Evolutionary conservation across 2,888 invertebrate species (phyloP).

Genomic region (Ommatoiulus sabulosus): DNA sequence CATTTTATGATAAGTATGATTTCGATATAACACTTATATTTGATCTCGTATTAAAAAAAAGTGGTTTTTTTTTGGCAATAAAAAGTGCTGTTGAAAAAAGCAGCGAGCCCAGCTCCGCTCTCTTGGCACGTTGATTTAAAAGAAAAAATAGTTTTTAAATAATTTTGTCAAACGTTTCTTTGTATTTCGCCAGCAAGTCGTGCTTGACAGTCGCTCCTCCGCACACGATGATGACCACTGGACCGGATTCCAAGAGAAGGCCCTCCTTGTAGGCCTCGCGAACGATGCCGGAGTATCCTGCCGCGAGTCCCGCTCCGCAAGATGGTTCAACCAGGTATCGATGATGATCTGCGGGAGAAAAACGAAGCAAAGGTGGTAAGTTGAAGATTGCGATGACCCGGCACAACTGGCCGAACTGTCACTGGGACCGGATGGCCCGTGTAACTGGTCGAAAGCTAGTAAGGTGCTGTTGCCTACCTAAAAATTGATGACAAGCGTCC

Average conservation of each 20-base stretch:
- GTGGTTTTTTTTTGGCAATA: not conserved
- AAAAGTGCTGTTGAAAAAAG: not conserved
- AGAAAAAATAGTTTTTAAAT: not conserved
- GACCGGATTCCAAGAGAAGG: conserved; percentile 54
- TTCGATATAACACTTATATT: not conserved
- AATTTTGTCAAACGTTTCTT: not conserved
- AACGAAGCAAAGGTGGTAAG: conserved; percentile 6
- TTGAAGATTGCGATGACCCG: not conserved
- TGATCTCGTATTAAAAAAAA: conserved; percentile 5
- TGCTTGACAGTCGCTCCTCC: conserved; percentile 4
- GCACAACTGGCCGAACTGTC: no score
- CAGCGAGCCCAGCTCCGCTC: not conserved
- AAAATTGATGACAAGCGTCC: conserved; percentile 67
- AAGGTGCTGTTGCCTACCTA: conserved; percentile 64
- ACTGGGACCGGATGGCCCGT: no score
- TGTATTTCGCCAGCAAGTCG: not conserved
- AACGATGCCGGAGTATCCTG: conserved; percentile 68
- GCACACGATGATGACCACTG: conserved; percentile 49
- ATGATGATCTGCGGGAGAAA: conserved; percentile 68
- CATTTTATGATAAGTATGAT: conserved; percentile 14
- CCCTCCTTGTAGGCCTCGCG: conserved; percentile 64
- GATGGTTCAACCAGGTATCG: conserved; percentile 70
- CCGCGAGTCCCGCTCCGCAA: conserved; percentile 70
- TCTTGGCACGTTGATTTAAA: not conserved
- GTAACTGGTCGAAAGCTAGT: no score